Conservation (phyloP, 2,113 vertebrate species). For the Gorsachius goisagi region DNA sequence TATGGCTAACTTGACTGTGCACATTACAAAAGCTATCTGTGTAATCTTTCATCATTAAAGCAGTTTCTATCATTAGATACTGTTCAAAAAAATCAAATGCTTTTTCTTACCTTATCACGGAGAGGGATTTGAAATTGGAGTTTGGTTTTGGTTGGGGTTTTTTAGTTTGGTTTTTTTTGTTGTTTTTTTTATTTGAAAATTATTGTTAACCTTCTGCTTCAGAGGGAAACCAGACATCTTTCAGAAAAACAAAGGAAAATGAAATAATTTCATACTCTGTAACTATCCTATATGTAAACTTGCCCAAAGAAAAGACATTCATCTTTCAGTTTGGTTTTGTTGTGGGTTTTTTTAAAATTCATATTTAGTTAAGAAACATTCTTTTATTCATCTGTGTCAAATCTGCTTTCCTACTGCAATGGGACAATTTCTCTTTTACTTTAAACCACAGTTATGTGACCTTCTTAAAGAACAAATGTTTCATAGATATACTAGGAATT, state of each 20-base stretch:
- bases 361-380: background rate
- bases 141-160: background rate
- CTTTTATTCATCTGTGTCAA: background rate
- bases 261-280: background rate
- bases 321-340: background rate
- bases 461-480: background rate
- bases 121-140: background rate
- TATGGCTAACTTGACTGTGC: constrained; percentile 21
- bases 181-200: background rate
- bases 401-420: background rate
- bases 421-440: background rate
- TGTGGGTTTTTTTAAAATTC: background rate
- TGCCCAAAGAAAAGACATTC: background rate
- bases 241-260: background rate
- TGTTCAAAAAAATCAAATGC: background rate
- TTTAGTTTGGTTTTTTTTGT: background rate
- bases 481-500: background rate
- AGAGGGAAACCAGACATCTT: background rate
- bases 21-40: constrained; percentile 22
- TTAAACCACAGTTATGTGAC: background rate
- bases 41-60: constrained; percentile 42
- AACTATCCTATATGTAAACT: background rate
- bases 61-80: background rate
- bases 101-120: background rate
- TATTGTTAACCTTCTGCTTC: background rate